A percentile compares a stretch with the other conserved stretches of the same genome.
Evolutionary conservation across 2,113 vertebrate genomes (phyloP).

Genomic region (Hyperoodon ampullatus): DNA sequence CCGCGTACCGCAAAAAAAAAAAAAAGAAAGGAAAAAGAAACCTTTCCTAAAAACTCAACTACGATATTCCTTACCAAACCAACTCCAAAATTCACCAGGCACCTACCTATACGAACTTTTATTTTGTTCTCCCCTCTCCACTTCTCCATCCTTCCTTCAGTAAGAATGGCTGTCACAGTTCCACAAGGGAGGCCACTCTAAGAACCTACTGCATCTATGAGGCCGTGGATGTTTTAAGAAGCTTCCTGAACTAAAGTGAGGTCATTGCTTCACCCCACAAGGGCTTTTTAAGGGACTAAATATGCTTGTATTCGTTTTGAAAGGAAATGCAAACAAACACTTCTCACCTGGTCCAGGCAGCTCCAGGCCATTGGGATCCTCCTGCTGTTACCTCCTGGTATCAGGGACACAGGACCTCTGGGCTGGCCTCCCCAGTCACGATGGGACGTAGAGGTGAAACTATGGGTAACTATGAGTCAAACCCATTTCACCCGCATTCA

Average conservation of each 20-base stretch:
- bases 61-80: neutral
- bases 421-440: neutral
- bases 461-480: neutral
- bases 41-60: slow-evolving; percentile 25
- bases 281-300: neutral
- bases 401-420: neutral
- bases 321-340: neutral
- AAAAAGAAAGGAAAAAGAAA: neutral
- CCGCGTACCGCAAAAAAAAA: no score
- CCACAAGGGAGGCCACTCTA: neutral
- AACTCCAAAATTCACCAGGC: neutral
- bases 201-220: neutral
- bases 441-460: neutral
- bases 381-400: neutral
- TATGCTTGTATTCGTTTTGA: neutral
- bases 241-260: neutral
- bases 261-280: neutral
- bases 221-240: neutral
- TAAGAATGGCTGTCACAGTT: neutral
- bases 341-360: neutral
- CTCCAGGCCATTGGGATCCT: neutral
- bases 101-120: neutral
- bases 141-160: neutral
- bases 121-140: neutral
- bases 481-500: neutral